Percentiles rank a stretch among this genome's conserved stretches.
Evolutionary conservation across 1,140 invertebrate genomes (phyloP).

Genomic region (Cardiocondyla obscurior): DNA sequence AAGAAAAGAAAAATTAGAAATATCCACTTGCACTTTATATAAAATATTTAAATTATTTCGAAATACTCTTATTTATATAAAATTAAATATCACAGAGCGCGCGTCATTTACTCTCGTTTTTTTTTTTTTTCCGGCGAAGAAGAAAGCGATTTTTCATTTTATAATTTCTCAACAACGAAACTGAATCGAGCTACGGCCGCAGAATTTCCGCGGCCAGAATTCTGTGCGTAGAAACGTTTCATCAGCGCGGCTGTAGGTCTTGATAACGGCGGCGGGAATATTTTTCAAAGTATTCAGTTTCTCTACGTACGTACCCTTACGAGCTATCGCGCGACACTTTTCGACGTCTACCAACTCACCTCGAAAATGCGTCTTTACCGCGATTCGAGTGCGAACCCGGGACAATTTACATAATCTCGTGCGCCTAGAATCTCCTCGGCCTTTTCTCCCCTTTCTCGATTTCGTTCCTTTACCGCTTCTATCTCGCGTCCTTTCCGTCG

Average conservation of each 20-base stretch:
- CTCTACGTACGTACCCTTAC: constrained; percentile 35
- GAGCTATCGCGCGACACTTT: constrained; percentile 21
- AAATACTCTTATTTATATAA: neutral
- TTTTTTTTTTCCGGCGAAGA: no score
- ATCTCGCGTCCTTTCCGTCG: neutral
- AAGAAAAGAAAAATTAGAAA: constrained; percentile 18
- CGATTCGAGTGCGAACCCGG: constrained; percentile 16
- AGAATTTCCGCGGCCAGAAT: no score
- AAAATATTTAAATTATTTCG: neutral
- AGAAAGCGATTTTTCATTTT: no score
- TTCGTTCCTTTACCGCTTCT: constrained; percentile 33
- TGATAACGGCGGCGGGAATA: constrained; percentile 20
- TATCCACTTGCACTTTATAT: neutral
- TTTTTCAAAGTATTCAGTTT: constrained; percentile 42
- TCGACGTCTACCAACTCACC: constrained; percentile 20
- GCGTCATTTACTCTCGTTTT: no score
- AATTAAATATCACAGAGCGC: no score
- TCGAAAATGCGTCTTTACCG: constrained; percentile 55
- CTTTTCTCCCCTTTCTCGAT: constrained; percentile 37
- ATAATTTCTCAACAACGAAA: no score
- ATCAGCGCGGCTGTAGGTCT: neutral
- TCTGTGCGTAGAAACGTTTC: neutral
- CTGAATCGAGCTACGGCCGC: no score
- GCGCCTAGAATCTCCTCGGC: constrained; percentile 58
- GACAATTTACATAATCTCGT: constrained; percentile 66